Percentiles rank a stretch among this genome's conserved stretches.
phyloP scores from a whole-genome alignment of 37 sponge, comb jelly and placozoan genomes.

The Lycopodina hypogea region DNA sequence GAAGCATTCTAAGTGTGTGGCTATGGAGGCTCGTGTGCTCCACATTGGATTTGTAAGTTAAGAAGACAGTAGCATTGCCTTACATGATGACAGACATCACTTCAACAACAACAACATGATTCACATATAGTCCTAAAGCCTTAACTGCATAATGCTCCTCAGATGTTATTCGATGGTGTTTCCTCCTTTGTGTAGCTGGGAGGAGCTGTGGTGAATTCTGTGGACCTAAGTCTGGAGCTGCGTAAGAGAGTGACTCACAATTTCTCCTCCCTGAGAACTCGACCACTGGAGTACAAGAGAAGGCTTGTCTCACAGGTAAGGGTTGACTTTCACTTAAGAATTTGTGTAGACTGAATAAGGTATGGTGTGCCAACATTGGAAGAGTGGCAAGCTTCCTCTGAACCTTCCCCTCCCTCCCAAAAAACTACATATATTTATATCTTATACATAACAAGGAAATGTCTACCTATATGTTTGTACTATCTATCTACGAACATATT shows the following conservation, averaged over 20 bases:
- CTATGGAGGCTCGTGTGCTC: constrained; percentile 75
- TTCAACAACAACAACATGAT: too few species aligned
- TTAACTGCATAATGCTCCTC: too few species aligned
- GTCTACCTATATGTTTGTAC: too few species aligned
- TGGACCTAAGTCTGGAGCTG: constrained; percentile 54
- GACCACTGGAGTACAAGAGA: constrained; percentile 68
- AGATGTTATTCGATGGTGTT: too few species aligned
- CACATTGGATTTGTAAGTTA: constrained; percentile 69
- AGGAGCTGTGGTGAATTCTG: constrained; percentile 19
- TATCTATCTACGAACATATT: too few species aligned
- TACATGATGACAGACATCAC: too few species aligned
- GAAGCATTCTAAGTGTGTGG: constrained; percentile 65
- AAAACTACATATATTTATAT: too few species aligned
- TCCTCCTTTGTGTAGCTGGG: constrained; percentile 56
- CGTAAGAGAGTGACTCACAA: constrained; percentile 65
- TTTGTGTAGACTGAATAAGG: not conserved
- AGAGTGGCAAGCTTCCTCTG: too few species aligned
- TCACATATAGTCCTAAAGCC: too few species aligned
- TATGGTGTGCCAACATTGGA: too few species aligned
- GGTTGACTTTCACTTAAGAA: not conserved
- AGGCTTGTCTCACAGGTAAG: constrained; percentile 55
- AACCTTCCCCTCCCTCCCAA: too few species aligned
- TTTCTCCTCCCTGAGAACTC: constrained; percentile 67
- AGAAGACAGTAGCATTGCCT: not conserved
- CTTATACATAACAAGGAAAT: too few species aligned